Conservation (phyloP, 2,888 invertebrate genomes). For the Halictus ligatus region DNA sequence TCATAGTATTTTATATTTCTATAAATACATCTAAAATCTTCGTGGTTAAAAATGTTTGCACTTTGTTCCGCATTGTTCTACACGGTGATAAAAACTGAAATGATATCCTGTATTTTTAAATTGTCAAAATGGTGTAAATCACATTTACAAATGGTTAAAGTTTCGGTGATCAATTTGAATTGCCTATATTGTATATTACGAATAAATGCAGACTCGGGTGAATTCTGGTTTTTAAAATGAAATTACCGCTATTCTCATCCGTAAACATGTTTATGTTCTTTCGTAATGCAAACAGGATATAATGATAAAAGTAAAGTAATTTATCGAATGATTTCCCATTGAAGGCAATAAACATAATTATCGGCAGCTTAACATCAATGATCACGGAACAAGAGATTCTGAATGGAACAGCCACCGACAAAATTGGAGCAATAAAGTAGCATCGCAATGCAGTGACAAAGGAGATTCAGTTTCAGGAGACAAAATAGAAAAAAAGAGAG, state of each 20-base stretch:
- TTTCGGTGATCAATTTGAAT: background rate
- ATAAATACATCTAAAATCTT: background rate
- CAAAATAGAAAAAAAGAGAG: constrained; percentile 4
- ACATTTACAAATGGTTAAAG: background rate
- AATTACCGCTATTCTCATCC: background rate
- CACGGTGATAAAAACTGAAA: background rate
- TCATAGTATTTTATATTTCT: background rate
- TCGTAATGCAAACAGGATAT: no score
- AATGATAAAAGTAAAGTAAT: background rate
- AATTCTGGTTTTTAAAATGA: background rate
- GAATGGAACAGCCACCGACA: background rate
- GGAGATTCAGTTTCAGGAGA: constrained; percentile 7
- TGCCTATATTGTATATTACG: background rate
- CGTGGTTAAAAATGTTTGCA: background rate
- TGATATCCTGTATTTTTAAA: background rate
- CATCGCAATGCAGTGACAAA: background rate
- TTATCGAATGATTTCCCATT: background rate
- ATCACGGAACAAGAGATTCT: background rate
- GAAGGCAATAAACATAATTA: background rate
- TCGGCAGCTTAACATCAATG: background rate
- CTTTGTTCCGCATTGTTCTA: background rate
- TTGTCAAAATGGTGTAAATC: background rate
- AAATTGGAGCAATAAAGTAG: background rate
- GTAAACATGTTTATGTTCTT: background rate
- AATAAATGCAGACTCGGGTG: background rate